A percentile compares a stretch with the other conserved stretches of the same genome.
These are phyloP conservation scores for Cynocephalus volans DNA, from an alignment of 2,113 vertebrate genomes.

Conservation along the genomic window DNA sequence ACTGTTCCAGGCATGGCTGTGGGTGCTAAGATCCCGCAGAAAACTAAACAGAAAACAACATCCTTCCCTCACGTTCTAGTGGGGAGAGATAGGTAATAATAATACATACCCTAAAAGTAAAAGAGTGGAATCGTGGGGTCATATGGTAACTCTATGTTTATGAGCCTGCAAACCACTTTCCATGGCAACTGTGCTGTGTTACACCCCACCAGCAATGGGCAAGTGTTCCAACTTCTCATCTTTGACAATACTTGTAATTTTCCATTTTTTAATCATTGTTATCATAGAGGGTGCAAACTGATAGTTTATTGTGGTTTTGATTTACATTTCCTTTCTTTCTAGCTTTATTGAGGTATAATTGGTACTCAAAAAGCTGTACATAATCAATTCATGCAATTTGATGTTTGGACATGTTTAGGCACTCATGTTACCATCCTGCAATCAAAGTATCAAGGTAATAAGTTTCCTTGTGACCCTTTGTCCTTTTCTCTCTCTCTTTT, in stretches of 20 bases:
- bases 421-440: background rate
- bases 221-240: background rate
- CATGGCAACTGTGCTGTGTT: accelerated
- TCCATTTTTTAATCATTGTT: too few relatives aligned
- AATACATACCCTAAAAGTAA: accelerated
- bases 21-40: accelerated
- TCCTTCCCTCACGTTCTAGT: background rate
- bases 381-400: background rate
- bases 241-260: background rate
- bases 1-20: background rate
- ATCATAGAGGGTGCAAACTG: background rate
- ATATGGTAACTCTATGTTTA: background rate
- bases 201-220: background rate
- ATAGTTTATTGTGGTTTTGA: background rate
- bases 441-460: background rate
- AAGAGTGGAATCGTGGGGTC: too few relatives aligned
- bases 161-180: too few relatives aligned
- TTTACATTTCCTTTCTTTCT: background rate
- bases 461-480: background rate
- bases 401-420: background rate
- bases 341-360: background rate
- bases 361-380: background rate
- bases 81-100: background rate
- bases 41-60: accelerated
- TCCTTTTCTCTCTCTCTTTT: background rate